These are phyloP conservation scores for Aleiodes leptofemur DNA, from an alignment of 2,888 invertebrate genomes.

Conservation along the genomic window DNA sequence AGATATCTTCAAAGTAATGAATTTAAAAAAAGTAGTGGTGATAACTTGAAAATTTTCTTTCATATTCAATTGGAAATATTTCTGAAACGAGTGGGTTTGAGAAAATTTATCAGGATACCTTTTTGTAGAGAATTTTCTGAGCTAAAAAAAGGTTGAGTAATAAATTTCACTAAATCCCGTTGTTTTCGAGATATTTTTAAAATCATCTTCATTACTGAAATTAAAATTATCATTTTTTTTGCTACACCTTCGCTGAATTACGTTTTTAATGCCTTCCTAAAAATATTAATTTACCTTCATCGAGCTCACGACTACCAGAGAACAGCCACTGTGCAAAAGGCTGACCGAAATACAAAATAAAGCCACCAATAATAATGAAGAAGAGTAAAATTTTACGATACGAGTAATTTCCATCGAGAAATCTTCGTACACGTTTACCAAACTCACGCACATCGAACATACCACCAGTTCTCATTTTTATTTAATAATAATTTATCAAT, in stretches of 20 bases:
- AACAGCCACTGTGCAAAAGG: slow-evolving; percentile 81
- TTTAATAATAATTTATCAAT: slow-evolving; percentile 5
- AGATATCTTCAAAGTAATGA: too few species aligned
- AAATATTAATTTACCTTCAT: slow-evolving; percentile 66
- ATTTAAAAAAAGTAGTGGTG: too few species aligned
- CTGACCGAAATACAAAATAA: slow-evolving; percentile 82
- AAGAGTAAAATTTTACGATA: slow-evolving; percentile 68
- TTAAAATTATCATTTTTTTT: slow-evolving; percentile 10
- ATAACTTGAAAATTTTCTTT: too few species aligned
- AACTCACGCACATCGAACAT: slow-evolving; percentile 68
- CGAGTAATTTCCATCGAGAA: slow-evolving; percentile 69
- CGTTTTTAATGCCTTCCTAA: not conserved
- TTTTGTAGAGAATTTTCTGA: too few species aligned
- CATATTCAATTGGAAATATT: too few species aligned
- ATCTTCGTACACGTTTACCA: slow-evolving; percentile 66
- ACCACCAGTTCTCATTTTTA: slow-evolving; percentile 59
- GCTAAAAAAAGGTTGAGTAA: too few species aligned
- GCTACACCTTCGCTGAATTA: not conserved
- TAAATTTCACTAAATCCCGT: too few species aligned
- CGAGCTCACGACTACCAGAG: slow-evolving; percentile 74
- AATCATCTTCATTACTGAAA: slow-evolving; percentile 67
- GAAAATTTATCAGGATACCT: too few species aligned
- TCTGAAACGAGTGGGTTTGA: too few species aligned
- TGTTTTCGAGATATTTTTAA: not conserved
- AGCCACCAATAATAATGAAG: slow-evolving; percentile 63